Base-by-base conservation (phyloP, 2,888 invertebrate species). In the Drosophila suboccidentalis region DNA sequence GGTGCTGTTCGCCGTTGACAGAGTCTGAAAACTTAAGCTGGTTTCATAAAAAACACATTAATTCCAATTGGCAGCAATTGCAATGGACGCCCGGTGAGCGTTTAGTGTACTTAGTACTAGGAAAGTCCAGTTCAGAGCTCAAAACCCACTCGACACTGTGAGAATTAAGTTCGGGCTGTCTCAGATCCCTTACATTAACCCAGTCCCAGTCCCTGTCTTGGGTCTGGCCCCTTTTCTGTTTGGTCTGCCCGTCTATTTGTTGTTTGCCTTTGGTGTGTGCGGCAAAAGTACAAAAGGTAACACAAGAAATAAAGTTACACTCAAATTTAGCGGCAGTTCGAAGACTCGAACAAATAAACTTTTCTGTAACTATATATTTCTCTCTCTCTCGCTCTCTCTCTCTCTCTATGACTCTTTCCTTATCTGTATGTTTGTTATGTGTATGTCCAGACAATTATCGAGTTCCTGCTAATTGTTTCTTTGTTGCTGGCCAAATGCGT, bases 61-160 rank as follows among this genome's bases (percentile, higher is more conserved):
- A 90, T 91, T 89, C 84, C 80, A 90, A 87, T 91, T 90, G 90
- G 71, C 81, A 78, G 79, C 87, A 90, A 90, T 89, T 89, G 89
- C 83, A 87, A 53, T 59, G 82, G 72, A 66, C 70, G 55, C 75
- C 84, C 84, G 87, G 70, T 75, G 76, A 60, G 78, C 72, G 44
- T 67, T 72, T 66, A 70, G 57, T 65, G 57, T 15, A 26, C 49
- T 41, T 50, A 36, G 34, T 54, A 22, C 15, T 19, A 22, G 22
- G 34, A 61, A 10, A n/a, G 32, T 41, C 15, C n/a, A 43, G 15
- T 34, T 15, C 15, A 44, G 15, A 10, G 4, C 15, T 29, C 8
- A 29, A 29, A 49, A 50, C 19, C 53, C 46, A 41, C 39, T 59
- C 74, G 49, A 43, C 59, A 78, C 65, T 78, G 80, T 78, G 78